Evolutionary conservation across 2,113 vertebrate species (phyloP), one percentile per base, ranked within the genome.

Genomic region (Sorex araneus): DNA sequence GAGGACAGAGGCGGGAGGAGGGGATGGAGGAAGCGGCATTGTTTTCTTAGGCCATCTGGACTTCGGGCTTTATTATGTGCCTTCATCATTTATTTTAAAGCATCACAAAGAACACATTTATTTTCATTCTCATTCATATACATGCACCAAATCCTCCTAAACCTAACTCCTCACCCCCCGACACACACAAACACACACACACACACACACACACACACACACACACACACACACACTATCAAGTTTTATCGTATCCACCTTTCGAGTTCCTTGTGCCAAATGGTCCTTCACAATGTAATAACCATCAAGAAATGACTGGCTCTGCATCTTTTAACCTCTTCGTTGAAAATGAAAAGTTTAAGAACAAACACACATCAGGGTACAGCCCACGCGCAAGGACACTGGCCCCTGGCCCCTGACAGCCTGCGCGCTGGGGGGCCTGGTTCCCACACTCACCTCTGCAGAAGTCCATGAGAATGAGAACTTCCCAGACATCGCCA

Each of bases 381-480:
- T 77, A 36, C 8, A 70, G 64, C 3, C 7, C 1, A 67, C 27
- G 40, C 60, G 54, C 63, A 40, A 7, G 45, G 67, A 87, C 50
- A 84, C 8, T 45, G 83, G 2, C 30, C n/a, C 45, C 63, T n/a
- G n/a, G 28, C 3, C 66, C 69, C 30, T 82, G 40, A 79, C 40
- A 92, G 85, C 71, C 27, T 57, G 83, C 78, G 47, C 60, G 67
- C 23, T 47, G 47, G 30, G n/a, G 43, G 27, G 21, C 16, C 43
- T 10, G 57, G 47, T 86, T 74, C 50, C 25, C 28, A 43, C 30
- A 96, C 98, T 98, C 97, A 99, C 99, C 99, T 97, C 99, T 97
- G 97, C 99, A 99, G 97, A 99, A 99, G 96, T 99, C 99, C 99
- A 99, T 99, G 43, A 99, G 97, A 94, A 99, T 99, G 90, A 99